Conservation (phyloP, 2,113 vertebrate species). For the Malaclemys terrapin region DNA sequence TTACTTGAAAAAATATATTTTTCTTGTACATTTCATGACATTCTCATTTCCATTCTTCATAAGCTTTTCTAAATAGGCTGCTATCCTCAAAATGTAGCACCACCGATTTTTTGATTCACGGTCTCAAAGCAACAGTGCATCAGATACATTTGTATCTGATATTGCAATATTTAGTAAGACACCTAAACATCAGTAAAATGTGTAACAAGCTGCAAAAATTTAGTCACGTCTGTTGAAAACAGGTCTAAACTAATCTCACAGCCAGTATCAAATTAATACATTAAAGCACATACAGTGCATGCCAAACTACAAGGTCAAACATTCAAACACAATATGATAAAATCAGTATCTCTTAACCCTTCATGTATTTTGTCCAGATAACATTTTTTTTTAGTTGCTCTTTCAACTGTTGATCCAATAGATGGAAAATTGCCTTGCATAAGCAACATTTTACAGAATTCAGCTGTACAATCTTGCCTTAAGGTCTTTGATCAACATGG, state of each 20-base stretch:
- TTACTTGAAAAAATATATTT: neutral
- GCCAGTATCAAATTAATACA: neutral
- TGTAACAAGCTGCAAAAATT: neutral
- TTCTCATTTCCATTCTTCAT: slow-evolving; percentile 27
- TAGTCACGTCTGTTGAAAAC: neutral
- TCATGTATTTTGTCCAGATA: neutral
- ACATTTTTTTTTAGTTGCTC: neutral
- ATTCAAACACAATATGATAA: neutral
- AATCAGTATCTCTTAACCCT: neutral
- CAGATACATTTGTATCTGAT: neutral
- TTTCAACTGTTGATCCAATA: neutral
- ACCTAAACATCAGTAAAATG: neutral
- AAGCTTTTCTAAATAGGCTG: neutral
- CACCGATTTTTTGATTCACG: neutral
- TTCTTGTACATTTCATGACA: neutral
- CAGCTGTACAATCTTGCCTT: neutral
- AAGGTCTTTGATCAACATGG: neutral
- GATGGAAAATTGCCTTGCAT: neutral
- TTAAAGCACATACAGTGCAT: neutral
- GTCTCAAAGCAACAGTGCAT: neutral
- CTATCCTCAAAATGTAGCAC: neutral
- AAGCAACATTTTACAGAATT: neutral
- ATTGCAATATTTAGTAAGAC: neutral
- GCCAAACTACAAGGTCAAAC: neutral
- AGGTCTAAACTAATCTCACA: neutral